Evolutionary conservation across 1,140 invertebrate genomes (phyloP), one percentile per base, ranked within the genome.

Genomic region (Pogonomyrmex californicus): DNA sequence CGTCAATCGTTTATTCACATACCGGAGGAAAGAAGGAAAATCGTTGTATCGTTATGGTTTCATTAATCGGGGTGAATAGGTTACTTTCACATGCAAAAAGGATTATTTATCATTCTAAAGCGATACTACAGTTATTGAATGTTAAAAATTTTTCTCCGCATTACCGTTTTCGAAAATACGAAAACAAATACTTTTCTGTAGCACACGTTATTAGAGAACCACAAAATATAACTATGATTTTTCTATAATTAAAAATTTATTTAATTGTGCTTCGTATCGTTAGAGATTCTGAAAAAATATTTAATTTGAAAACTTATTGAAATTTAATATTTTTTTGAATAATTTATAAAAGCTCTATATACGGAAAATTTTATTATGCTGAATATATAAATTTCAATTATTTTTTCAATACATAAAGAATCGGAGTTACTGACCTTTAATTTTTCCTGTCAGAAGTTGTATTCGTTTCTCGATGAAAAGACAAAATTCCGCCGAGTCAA

Each of bases 1-100:
- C 60, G 76, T 78, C 76, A 78, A 78, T 78, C 76, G 33, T 78
- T 78, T 78, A 51, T 47, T 60, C 49, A 65, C 33, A 51, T 49
- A 23, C 12, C 1, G 10, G 10, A 23, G 41, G 17, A 17, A 17
- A 33, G 12, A 36, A 63, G 10, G n/a, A n/a, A 78, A 77, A 77
- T 63, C 4, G 14, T 41, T 47, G 41, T 38, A 60, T 12, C 9
- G 33, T 12, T 62, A 62, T 47, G 30, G 23, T 77, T 47, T 77
- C 30, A 62, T 63, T 78, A 78, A n/a, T 49, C 30, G 17, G 10
- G 1, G 0, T 63, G 30, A 17, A 78, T 51, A 2, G 30, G 5
- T 49, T 63, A 62, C 41, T 77, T 77, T 51, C 14, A 6, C 33
- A 7, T 49, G 5, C 38, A n/a, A 49, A 63, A 63, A 23, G 17